phyloP scores from a whole-genome alignment of 2,888 invertebrate species.

The Ctena decussata region DNA sequence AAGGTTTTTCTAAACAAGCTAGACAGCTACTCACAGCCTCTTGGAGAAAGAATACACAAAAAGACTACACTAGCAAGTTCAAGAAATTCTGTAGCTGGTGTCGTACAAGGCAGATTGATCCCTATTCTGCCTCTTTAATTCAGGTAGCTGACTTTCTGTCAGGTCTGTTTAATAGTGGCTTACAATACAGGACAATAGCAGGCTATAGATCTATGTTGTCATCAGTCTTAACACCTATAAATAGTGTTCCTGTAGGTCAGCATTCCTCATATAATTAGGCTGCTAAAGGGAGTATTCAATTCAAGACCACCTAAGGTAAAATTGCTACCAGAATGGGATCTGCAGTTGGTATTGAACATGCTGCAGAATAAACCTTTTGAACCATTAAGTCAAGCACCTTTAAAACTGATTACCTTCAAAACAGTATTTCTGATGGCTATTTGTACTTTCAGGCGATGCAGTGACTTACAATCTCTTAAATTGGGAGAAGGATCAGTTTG shows the following conservation, averaged over 20 bases:
- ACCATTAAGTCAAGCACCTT: slow-evolving; percentile 24
- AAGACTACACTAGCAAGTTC: too few relatives aligned
- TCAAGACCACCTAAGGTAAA: slow-evolving; percentile 24
- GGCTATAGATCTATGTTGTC: slow-evolving; percentile 38
- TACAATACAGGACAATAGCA: slow-evolving; percentile 31
- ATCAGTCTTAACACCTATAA: neutral
- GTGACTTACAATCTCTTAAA: slow-evolving; percentile 31
- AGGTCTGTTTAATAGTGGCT: slow-evolving; percentile 8
- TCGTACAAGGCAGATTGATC: too few relatives aligned
- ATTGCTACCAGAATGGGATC: slow-evolving; percentile 48
- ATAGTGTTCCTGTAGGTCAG: slow-evolving; percentile 26
- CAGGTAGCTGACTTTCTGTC: slow-evolving; percentile 11
- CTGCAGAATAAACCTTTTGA: slow-evolving; percentile 42
- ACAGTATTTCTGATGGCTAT: slow-evolving; percentile 31
- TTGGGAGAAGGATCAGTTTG: neutral
- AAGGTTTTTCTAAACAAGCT: too few relatives aligned
- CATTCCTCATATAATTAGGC: slow-evolving; percentile 24
- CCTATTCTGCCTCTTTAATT: too few relatives aligned
- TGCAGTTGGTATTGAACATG: slow-evolving; percentile 18
- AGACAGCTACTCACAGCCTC: too few relatives aligned
- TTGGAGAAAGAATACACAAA: too few relatives aligned
- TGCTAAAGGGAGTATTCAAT: slow-evolving; percentile 34
- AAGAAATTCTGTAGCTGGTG: too few relatives aligned
- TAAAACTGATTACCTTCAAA: slow-evolving; percentile 11
- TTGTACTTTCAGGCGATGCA: slow-evolving; percentile 21